Percentiles rank a stretch among this genome's conserved stretches.
Evolutionary conservation across 2,797 vertebrate species (phyloP).

Genomic region (Macropus fuliginosus): DNA sequence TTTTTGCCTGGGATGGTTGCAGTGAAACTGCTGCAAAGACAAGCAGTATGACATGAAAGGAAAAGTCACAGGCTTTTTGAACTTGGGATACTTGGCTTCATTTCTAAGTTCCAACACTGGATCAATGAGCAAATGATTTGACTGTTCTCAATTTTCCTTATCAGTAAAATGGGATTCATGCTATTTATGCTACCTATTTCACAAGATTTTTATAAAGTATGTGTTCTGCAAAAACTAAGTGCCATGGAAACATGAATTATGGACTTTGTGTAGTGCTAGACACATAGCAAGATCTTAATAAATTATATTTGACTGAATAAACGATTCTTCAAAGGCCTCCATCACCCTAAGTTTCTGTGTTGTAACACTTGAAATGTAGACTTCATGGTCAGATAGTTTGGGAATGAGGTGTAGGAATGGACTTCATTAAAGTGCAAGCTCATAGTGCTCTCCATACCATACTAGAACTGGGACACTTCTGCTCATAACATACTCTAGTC

Average conservation of each 20-base stretch:
- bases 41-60: not conserved
- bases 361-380: not conserved
- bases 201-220: not conserved
- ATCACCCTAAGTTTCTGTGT: not conserved
- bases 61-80: not conserved
- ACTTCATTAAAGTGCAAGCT: not conserved
- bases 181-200: not conserved
- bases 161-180: not conserved
- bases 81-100: not conserved
- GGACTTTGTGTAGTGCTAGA: not conserved
- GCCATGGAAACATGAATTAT: not conserved
- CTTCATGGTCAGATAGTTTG: conserved; percentile 21
- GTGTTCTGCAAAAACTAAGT: not conserved
- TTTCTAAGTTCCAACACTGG: not conserved
- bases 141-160: not conserved
- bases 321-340: conserved; percentile 30
- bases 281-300: conserved; percentile 57
- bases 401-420: not conserved
- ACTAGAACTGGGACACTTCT: not conserved
- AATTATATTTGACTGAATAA: conserved; percentile 19
- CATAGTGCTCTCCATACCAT: not conserved
- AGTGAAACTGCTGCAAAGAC: conserved; percentile 35
- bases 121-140: not conserved
- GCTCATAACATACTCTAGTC: not conserved
- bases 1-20: not conserved